Percentiles rank a stretch among this genome's conserved stretches.
Conservation (phyloP, 2,888 invertebrate species). For the Epinotia demarniana region DNA sequence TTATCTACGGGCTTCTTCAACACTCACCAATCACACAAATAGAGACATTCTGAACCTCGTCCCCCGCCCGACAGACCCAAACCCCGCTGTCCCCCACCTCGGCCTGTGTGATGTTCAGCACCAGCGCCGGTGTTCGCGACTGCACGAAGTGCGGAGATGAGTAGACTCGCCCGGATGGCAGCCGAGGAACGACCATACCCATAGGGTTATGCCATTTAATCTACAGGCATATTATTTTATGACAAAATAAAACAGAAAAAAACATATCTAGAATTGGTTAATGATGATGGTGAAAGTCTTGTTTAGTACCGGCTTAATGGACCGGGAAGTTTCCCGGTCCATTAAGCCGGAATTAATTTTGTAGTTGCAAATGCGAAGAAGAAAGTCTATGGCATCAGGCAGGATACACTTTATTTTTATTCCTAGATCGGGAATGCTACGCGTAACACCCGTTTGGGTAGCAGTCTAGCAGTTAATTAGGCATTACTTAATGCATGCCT, state of each 20-base stretch:
- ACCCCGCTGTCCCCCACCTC: constrained; percentile 64
- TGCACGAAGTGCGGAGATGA: constrained; percentile 64
- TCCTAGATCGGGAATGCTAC: too few relatives aligned
- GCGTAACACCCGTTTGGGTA: too few relatives aligned
- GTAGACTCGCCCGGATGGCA: constrained; percentile 60
- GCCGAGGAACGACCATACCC: constrained; percentile 58
- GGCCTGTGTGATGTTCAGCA: constrained; percentile 60
- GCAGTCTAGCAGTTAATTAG: too few relatives aligned
- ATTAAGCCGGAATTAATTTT: too few relatives aligned
- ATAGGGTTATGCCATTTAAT: constrained; percentile 70
- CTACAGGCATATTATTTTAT: constrained; percentile 52
- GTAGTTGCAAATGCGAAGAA: neutral
- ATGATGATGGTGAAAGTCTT: neutral
- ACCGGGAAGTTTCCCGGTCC: too few relatives aligned
- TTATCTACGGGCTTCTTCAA: too few relatives aligned
- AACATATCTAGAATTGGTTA: neutral
- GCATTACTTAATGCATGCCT: too few relatives aligned
- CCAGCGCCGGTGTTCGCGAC: constrained; percentile 54
- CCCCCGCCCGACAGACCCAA: constrained; percentile 68
- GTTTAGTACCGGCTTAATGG: neutral
- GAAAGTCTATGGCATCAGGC: too few relatives aligned
- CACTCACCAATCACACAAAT: constrained; percentile 72
- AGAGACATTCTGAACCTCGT: constrained; percentile 53
- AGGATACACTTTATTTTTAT: neutral
- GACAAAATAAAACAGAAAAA: neutral